Evolutionary conservation across 1,140 invertebrate genomes (phyloP), one percentile per base, ranked within the genome.

Genomic region (Bombus polaris): DNA sequence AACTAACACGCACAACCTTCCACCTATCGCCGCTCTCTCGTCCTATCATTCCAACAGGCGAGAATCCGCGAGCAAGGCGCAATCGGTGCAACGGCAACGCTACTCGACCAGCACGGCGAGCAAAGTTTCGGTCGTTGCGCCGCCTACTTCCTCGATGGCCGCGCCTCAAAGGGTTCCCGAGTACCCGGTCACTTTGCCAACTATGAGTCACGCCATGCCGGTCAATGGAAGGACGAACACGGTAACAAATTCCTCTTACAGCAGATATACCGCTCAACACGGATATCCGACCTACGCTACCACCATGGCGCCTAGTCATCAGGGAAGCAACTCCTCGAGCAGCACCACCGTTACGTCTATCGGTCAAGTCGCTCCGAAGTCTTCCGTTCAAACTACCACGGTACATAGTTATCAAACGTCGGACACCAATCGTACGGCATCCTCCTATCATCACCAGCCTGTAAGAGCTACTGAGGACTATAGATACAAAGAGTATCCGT

Each of bases 1-100:
- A 91, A 68, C 72, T 57, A 95, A 94, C 18, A 95, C 95, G 72
- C 96, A 96, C 92, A 96, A 96, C 85, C 88, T 96, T 39, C 96
- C 96, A 10, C 95, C 96, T 0, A 96, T 96, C 39, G 95, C 94
- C 10, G 93, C 94, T 0, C 90, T 96, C 2, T 96, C 96, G 9
- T 95, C 94, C 79, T 96, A 96, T 85, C 95, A 95, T 91, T 93
- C 94, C 66, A 95, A 93, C 85, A 93, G 94, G 85, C 90, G 85
- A 39, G 95, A 95, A 62, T 77, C 88, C 12, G 15, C 89, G 9
- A 87, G 84, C 18, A 94, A 94, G 57, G 90, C 87, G 28, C 94
- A 94, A 53, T 86, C 91, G 53, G 72, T 83, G 12, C 87, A 90
- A 6, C 87, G 93, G 73, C 92, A 92, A 68, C 88, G 92, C 37